These are phyloP conservation scores for Panzeria rudis DNA, from an alignment of 2,888 invertebrate species.

Conservation along the genomic window DNA sequence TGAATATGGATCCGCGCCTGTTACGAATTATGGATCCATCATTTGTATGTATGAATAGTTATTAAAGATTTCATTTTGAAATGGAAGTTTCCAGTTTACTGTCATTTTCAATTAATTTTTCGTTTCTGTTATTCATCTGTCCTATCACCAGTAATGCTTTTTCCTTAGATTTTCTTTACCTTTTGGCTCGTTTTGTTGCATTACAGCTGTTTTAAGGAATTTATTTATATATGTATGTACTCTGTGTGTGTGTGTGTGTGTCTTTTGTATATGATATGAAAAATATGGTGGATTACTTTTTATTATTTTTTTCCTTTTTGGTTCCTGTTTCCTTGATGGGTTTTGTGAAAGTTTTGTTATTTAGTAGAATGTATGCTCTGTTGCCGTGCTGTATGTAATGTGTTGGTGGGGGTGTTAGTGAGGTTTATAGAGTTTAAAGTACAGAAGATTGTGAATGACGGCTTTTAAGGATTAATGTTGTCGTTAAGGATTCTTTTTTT, in stretches of 20 bases:
- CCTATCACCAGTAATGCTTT: neutral
- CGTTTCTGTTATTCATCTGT: neutral
- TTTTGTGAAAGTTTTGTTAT: constrained; percentile 44
- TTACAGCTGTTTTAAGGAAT: constrained; percentile 24
- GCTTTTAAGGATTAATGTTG: constrained; percentile 67
- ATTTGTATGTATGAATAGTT: too few species aligned
- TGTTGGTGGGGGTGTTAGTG: constrained; percentile 1
- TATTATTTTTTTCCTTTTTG: neutral
- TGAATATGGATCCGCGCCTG: too few species aligned
- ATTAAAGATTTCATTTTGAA: too few species aligned
- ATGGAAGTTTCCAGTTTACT: too few species aligned
- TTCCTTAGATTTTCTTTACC: neutral
- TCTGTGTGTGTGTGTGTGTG: neutral
- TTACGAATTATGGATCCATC: too few species aligned
- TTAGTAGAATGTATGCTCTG: constrained; percentile 6
- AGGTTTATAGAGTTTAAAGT: neutral
- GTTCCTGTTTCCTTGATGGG: constrained; percentile 6
- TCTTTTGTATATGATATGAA: neutral
- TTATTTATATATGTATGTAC: neutral
- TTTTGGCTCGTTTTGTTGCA: neutral
- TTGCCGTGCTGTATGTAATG: constrained; percentile 26
- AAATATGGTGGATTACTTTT: constrained; percentile 44
- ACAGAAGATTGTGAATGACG: constrained; percentile 45
- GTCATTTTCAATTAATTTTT: too few species aligned
- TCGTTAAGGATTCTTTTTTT: constrained; percentile 67